phyloP scores from a whole-genome alignment of 53 echinoderm and acorn worm genomes.

The Echinometra lucunter region DNA sequence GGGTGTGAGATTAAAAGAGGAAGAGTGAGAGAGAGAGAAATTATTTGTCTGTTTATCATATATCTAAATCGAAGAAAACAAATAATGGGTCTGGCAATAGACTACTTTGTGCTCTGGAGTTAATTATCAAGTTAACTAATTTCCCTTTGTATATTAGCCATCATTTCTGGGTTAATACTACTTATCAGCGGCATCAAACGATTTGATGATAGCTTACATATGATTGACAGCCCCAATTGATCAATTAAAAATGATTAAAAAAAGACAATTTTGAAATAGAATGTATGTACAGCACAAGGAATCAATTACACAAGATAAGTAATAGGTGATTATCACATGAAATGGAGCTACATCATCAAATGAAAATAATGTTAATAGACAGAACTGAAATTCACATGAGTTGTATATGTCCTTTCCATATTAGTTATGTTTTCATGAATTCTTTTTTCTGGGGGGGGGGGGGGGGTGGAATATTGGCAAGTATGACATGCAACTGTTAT shows the following conservation, averaged over 20 bases:
- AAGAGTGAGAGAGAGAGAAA: background rate
- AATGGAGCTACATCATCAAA: background rate
- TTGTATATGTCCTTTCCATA: background rate
- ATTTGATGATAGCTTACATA: conserved; percentile 25
- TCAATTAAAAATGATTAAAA: background rate
- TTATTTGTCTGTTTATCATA: background rate
- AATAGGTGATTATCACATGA: conserved; percentile 19
- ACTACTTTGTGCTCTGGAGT: conserved; percentile 12
- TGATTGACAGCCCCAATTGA: conserved; percentile 57
- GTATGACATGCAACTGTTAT: too few species aligned
- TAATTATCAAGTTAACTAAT: conserved; percentile 63
- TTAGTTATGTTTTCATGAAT: background rate
- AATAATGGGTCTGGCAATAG: conserved; percentile 22
- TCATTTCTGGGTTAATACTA: conserved; percentile 57
- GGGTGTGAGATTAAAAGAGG: background rate
- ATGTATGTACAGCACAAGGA: background rate
- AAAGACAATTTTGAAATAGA: background rate
- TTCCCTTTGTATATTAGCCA: conserved; percentile 47
- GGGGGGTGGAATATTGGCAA: background rate
- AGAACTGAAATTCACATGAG: background rate
- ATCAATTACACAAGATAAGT: conserved; percentile 2
- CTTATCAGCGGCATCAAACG: conserved; percentile 31
- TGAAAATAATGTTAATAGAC: background rate
- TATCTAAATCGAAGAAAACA: background rate
- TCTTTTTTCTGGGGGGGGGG: too few species aligned